Evolutionary conservation across 2,888 invertebrate species (phyloP).

Genomic region (Eumerus sabulonum): DNA sequence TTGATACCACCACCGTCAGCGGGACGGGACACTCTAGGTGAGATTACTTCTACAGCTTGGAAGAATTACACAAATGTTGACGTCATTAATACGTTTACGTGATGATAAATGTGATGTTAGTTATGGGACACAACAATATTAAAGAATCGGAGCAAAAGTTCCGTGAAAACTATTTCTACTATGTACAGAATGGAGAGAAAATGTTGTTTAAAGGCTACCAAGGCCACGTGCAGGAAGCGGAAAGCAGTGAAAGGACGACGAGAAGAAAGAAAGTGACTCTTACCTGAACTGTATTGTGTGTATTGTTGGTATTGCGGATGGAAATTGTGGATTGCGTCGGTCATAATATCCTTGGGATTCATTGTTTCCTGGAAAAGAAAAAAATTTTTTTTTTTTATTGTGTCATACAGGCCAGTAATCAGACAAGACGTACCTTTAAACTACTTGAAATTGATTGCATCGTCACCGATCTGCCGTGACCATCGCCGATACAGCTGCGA

Average conservation of each 20-base stretch:
- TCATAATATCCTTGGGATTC: conserved; percentile 99
- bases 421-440: conserved; percentile 86
- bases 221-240: conserved; percentile 65
- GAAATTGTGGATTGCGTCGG: conserved; percentile 99
- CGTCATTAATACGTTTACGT: too few species aligned
- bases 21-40: background rate
- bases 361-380: conserved; percentile 89
- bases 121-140: too few species aligned
- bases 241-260: conserved; percentile 19
- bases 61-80: conserved; percentile 30
- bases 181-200: too few species aligned
- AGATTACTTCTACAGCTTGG: conserved; percentile 39
- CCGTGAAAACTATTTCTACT: too few species aligned
- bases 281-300: conserved; percentile 97
- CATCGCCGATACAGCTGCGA: conserved; percentile 89
- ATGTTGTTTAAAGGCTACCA: too few species aligned
- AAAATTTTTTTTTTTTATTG: background rate
- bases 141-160: too few species aligned
- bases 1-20: conserved; percentile 43
- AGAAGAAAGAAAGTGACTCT: conserved; percentile 75
- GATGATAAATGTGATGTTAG: too few species aligned
- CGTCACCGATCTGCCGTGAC: conserved; percentile 94
- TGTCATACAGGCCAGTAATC: background rate
- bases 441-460: conserved; percentile 99
- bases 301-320: conserved; percentile 99